phyloP scores from a whole-genome alignment of 2,888 invertebrate species.

The Hyles lineata region DNA sequence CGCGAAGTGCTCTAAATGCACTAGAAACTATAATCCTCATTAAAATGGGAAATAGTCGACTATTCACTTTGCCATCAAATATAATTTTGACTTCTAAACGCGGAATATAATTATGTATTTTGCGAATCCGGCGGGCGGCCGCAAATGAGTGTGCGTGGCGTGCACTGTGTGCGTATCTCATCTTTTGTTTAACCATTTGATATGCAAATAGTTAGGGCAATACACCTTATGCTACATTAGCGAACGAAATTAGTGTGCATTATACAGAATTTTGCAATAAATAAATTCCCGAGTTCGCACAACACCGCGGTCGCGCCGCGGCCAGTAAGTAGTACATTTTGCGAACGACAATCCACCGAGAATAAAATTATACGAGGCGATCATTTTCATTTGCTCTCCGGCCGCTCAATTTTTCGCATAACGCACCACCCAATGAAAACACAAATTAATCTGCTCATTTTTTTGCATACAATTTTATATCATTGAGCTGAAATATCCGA shows the following conservation, averaged over 20 bases:
- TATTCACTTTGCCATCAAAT: conserved; percentile 78
- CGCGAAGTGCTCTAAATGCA: conserved; percentile 82
- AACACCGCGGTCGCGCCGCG: conserved; percentile 37
- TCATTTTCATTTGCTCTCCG: conserved; percentile 80
- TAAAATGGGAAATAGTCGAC: conserved; percentile 81
- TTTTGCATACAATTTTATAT: conserved; percentile 83
- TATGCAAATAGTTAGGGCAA: conserved; percentile 42
- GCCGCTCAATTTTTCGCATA: conserved; percentile 82
- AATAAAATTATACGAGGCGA: conserved; percentile 73
- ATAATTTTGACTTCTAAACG: conserved; percentile 81
- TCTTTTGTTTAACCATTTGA: conserved; percentile 37
- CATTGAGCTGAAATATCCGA: conserved; percentile 78
- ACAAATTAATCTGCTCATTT: conserved; percentile 85
- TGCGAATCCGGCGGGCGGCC: conserved; percentile 55
- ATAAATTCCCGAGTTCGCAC: conserved; percentile 31
- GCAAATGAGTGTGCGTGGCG: conserved; percentile 27
- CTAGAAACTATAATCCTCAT: conserved; percentile 83
- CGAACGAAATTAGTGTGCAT: conserved; percentile 34
- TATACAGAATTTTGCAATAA: conserved; percentile 33
- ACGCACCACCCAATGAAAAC: conserved; percentile 81
- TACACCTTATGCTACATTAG: conserved; percentile 38
- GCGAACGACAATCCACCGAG: conserved; percentile 66
- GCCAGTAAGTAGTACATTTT: conserved; percentile 35
- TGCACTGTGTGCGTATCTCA: conserved; percentile 33
- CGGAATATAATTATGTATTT: conserved; percentile 72